phyloP scores from a whole-genome alignment of 1,140 invertebrate species.

The Lasioglossum baleicum region DNA sequence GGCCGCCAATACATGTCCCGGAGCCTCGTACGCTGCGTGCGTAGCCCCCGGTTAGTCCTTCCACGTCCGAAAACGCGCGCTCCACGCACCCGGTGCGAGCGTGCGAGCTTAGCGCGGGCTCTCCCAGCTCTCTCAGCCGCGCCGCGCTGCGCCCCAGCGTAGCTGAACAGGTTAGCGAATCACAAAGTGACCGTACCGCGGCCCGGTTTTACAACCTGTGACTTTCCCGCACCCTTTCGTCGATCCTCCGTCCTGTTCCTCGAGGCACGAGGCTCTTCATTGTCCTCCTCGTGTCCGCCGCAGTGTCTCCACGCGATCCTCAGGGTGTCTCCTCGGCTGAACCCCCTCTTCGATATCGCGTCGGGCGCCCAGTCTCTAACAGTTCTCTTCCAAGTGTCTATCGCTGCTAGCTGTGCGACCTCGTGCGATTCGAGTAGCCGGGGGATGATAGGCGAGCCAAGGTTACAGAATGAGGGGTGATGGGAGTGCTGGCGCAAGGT shows the following conservation, averaged over 20 bases:
- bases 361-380: too few relatives aligned
- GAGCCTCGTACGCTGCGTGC: constrained; percentile 42
- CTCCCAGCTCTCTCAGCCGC: constrained; percentile 55
- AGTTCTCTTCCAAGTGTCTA: too few relatives aligned
- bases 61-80: constrained; percentile 75
- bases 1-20: constrained; percentile 75
- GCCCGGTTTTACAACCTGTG: not conserved
- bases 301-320: too few relatives aligned
- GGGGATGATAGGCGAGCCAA: not conserved
- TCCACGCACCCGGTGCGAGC: constrained; percentile 60
- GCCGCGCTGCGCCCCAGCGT: constrained; percentile 55
- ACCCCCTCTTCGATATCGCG: too few relatives aligned
- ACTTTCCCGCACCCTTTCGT: not conserved
- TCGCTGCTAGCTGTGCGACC: not conserved
- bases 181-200: not conserved
- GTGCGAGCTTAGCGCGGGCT: constrained; percentile 56
- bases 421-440: not conserved
- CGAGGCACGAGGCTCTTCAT: too few relatives aligned
- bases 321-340: too few relatives aligned
- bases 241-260: too few relatives aligned
- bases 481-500: constrained; percentile 2
- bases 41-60: constrained; percentile 72
- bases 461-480: not conserved
- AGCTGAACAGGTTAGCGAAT: constrained; percentile 44
- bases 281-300: too few relatives aligned